Percentiles rank a stretch among this genome's conserved stretches.
phyloP scores from a whole-genome alignment of 2,888 invertebrate genomes.

The Drosophila lutescens region DNA sequence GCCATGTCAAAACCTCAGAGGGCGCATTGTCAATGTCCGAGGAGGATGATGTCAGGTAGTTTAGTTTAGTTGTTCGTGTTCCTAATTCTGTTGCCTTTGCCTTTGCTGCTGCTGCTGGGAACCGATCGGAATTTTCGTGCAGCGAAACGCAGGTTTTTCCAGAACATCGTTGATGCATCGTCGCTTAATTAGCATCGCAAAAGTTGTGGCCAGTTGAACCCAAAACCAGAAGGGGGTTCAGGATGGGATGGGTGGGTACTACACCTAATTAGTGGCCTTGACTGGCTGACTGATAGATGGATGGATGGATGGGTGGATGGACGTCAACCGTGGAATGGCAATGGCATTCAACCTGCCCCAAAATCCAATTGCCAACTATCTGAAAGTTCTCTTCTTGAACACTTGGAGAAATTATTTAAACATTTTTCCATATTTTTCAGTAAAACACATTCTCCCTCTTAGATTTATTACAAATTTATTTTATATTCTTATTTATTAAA shows the following conservation, averaged over 20 bases:
- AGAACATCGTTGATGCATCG: slow-evolving; percentile 64
- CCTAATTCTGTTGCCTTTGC: neutral
- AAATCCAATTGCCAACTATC: slow-evolving; percentile 35
- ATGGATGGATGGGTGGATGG: slow-evolving; percentile 11
- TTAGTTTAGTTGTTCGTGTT: neutral
- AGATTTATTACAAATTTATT: too few relatives aligned
- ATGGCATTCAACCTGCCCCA: slow-evolving; percentile 52
- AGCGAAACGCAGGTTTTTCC: slow-evolving; percentile 61
- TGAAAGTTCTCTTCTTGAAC: neutral
- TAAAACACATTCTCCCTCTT: too few relatives aligned
- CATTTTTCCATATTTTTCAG: too few relatives aligned
- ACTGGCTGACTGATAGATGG: slow-evolving; percentile 53
- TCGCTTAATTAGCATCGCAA: slow-evolving; percentile 73
- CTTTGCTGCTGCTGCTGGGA: slow-evolving; percentile 10
- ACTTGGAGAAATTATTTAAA: neutral
- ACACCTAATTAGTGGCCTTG: slow-evolving; percentile 75
- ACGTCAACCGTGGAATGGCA: slow-evolving; percentile 59
- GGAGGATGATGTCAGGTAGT: slow-evolving; percentile 25
- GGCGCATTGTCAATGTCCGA: slow-evolving; percentile 72
- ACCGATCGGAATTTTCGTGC: slow-evolving; percentile 49
- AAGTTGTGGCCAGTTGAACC: slow-evolving; percentile 10
- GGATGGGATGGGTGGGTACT: slow-evolving; percentile 21
- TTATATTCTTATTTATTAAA: too few relatives aligned
- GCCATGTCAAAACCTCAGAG: slow-evolving; percentile 70
- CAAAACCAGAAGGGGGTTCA: slow-evolving; percentile 2